Base-by-base conservation (phyloP, 2,113 vertebrate genomes). In the Thamnaconus septentrionalis region DNA sequence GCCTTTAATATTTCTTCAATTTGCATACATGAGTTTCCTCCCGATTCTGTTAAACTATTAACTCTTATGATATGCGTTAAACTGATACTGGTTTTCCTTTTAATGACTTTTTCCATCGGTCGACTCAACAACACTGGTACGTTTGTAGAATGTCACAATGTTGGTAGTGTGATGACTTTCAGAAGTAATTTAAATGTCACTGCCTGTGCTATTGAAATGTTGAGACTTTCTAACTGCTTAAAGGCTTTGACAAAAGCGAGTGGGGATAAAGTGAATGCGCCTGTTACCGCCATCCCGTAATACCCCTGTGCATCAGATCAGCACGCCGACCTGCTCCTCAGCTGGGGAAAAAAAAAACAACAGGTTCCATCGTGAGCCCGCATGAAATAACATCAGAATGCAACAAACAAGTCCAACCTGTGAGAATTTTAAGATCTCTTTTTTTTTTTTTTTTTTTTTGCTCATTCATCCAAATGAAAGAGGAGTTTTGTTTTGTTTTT, bases 211-310 rank as follows among this genome's bases (percentile, higher is more conserved):
- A 83, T 74, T 88, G 73, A 64, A 82, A 76, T 78, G 67, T 56
- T 58, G 50, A 83, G 88, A 75, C 63, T 71, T 89, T 88, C 62
- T 54, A 80, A 86, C 58, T 87, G 80, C 66, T 76, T 63, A 7
- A 92, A 92, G 93, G 94, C 93, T 96, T 96, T 96, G 95, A 95
- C 95, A 95, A 95, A 96, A 94, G 91, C 91, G 92, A 70, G 5
- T 43, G 48, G 59, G 31, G 51, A 59, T 47, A 66, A 66, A 80
- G 65, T 71, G 49, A 66, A 52, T 61, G 53, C 31, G 10, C 48
- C 9, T 41, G 11, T 45, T 41, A 66, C 45, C 45, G 5, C 48
- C 8, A 5, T 50, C 48, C 10, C 48, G 48, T 50, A 50, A 8
- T 31, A 31, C 18, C 18, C 18, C 18, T 31, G 18, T 31, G 18